Conservation (phyloP, 35 echinoderm and acorn worm genomes). For the Lytechinus variegatus region DNA sequence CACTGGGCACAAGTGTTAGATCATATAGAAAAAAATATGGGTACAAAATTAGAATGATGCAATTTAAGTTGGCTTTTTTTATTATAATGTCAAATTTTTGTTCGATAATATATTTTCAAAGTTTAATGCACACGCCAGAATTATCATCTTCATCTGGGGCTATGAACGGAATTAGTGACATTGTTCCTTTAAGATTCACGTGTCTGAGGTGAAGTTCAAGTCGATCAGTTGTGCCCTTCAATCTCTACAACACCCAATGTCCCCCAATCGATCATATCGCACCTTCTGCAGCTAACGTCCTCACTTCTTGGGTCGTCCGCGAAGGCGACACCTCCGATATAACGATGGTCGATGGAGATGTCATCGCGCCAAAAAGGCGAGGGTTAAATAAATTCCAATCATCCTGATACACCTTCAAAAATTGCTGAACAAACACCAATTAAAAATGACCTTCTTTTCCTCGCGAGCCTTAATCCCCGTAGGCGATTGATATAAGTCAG, state of each 20-base stretch:
- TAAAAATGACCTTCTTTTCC: neutral
- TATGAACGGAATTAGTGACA: neutral
- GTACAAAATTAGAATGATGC: no score
- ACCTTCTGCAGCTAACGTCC: neutral
- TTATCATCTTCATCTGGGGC: no score
- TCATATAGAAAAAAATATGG: no score
- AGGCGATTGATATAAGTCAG: neutral
- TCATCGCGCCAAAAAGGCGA: neutral
- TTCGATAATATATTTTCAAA: no score
- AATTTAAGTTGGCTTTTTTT: no score
- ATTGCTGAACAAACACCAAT: conserved; percentile 37
- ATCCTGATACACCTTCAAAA: conserved; percentile 31
- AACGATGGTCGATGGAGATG: neutral
- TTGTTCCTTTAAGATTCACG: neutral
- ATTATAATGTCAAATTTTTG: no score
- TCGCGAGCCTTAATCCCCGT: neutral
- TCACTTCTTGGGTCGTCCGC: neutral
- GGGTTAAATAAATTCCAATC: conserved; percentile 45
- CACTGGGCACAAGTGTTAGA: no score
- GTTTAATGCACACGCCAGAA: no score
- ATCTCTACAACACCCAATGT: neutral
- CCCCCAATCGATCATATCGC: neutral
- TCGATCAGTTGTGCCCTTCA: neutral
- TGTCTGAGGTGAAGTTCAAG: conserved; percentile 1
- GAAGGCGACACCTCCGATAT: neutral